Percentiles rank a stretch among this genome's conserved stretches.
These are phyloP conservation scores for Nesogale talazaci DNA, from an alignment of 2,113 vertebrate genomes.

Conservation along the genomic window DNA sequence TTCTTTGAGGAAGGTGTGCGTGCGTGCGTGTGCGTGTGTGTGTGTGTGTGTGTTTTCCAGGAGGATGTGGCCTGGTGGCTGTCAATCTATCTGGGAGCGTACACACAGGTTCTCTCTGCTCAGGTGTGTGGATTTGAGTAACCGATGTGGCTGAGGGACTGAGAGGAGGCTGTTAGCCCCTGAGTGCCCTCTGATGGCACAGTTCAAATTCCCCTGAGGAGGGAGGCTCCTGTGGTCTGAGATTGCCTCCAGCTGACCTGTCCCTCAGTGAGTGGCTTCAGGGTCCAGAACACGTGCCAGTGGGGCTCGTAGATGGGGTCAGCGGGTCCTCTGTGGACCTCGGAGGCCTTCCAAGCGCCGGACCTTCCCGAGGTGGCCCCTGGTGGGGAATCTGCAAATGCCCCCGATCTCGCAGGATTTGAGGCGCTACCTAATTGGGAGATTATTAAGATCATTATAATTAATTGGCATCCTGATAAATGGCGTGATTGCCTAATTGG, in stretches of 20 bases:
- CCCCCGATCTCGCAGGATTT: slow-evolving; percentile 51
- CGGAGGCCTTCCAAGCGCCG: background rate
- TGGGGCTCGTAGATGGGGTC: background rate
- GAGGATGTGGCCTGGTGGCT: background rate
- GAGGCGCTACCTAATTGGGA: slow-evolving; percentile 75
- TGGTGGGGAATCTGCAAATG: slow-evolving; percentile 9
- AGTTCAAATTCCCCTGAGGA: background rate
- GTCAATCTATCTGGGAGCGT: background rate
- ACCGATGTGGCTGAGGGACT: background rate
- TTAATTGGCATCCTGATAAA: slow-evolving; percentile 83
- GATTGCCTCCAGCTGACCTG: background rate
- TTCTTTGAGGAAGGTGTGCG: background rate
- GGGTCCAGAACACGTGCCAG: background rate
- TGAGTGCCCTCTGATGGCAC: background rate
- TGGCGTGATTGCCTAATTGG: slow-evolving; percentile 83
- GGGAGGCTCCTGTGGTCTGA: background rate
- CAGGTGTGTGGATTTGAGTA: background rate
- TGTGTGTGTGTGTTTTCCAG: background rate
- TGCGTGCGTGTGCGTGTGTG: no score
- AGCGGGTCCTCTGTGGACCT: background rate
- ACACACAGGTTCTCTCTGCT: background rate
- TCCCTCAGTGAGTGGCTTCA: background rate
- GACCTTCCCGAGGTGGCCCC: background rate
- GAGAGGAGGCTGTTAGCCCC: background rate
- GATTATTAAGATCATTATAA: slow-evolving; percentile 82